Evolutionary conservation across 2,797 vertebrate genomes (phyloP).

Genomic region (Stomatorhinus walkeri): DNA sequence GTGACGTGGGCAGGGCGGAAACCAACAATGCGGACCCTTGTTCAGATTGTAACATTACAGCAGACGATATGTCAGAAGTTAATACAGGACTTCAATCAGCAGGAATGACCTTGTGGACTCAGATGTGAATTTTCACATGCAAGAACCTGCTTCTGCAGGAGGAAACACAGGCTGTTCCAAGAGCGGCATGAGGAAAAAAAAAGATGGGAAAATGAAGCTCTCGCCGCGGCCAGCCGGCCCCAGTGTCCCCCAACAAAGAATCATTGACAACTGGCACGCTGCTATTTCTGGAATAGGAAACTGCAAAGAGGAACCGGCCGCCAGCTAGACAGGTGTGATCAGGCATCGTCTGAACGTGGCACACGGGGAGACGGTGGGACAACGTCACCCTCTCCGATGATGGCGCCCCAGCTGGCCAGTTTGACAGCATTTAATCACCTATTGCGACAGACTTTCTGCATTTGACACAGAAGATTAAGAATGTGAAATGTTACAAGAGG

Average conservation of each 20-base stretch:
- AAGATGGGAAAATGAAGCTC: background rate
- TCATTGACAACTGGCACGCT: background rate
- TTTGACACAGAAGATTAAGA: background rate
- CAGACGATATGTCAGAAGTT: background rate
- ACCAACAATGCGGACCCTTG: background rate
- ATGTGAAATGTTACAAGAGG: background rate
- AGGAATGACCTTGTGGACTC: background rate
- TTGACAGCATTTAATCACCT: background rate
- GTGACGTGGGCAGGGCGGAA: background rate
- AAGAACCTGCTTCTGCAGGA: background rate
- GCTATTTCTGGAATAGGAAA: slow-evolving; percentile 18
- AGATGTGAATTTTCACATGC: background rate
- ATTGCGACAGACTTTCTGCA: background rate
- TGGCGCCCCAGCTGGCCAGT: background rate
- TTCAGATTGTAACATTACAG: background rate
- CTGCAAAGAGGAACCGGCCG: background rate
- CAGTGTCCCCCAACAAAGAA: slow-evolving; percentile 2
- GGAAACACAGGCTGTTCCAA: background rate
- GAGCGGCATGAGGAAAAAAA: background rate
- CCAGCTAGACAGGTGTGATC: background rate
- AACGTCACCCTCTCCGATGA: background rate
- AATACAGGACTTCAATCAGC: background rate
- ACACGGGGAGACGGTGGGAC: background rate
- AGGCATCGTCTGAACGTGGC: background rate
- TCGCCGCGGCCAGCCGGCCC: background rate